Base-by-base conservation (phyloP, 2,888 invertebrate species). In the Pterobdella sp. region DNA sequence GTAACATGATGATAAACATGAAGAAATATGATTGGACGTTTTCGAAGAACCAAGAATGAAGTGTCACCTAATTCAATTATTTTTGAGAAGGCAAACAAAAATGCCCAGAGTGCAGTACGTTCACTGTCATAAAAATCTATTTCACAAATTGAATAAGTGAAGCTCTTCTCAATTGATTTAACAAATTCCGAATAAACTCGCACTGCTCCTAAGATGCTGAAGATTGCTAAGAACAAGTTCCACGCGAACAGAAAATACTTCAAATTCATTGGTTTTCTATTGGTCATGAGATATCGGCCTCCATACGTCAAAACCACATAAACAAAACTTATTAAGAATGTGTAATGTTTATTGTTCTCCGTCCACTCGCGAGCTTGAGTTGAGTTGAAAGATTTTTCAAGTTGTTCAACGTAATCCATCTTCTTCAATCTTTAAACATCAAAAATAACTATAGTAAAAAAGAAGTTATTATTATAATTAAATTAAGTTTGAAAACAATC, bases 21-120 rank as follows among this genome's bases (percentile, higher is more conserved):
- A 35, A 86, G 81, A 77, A 86, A 86, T 70, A 86, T 84, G 4
- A 86, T 80, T n/a, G 82, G 85, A 74, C 85, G 84, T 76, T 86
- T 86, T 26, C 86, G 79, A 14, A 84, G 78, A 29, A 84, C 82
- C 68, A 84, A 83, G 77, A 85, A 85, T 35, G 84, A 76, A 0
- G 85, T 85, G 76, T 85, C 85, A 1, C 85, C 94, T 66, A 97
- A 87, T 85, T 98, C 97, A 0, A 71, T 22, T 26, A 71, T 2
- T 42, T 98, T 98, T 76, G 94, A 94, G 77, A 96, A 86, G 60
- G 94, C 94, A 86, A 98, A 98, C 88, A 94, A 89, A 89, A 90
- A 93, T 77, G 94, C 92, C 97, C 97, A 98, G 85, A 95, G 94
- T 7, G 94, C 94, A 77, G 93, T 91, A 80, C 91, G 90, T 85